Evolutionary conservation across 2,797 vertebrate species (phyloP), one percentile per base, ranked within the genome.

Genomic region (Chloroceryle amazona): DNA sequence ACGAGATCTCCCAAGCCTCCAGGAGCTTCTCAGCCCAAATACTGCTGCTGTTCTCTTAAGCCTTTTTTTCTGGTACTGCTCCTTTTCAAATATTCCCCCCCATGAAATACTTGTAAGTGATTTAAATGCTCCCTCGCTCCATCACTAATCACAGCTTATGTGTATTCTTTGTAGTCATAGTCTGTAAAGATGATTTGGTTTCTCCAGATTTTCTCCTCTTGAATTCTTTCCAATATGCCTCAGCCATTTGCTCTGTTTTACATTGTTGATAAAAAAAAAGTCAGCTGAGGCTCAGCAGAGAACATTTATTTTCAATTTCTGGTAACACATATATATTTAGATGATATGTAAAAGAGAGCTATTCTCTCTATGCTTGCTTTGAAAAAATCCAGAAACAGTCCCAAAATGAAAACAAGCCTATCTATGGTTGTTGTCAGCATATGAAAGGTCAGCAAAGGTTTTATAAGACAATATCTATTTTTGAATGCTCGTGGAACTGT

Each of bases 181-280:
- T 52, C 70, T 93, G 66, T 60, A 81, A 92, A 90, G 81, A 97
- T 81, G 55, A 94, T 94, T 96, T 86, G 79, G 68, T 81, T 95
- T 78, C 73, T 93, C 85, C 70, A 91, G 81, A 93, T 93, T 95
- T 92, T 92, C 76, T 91, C 81, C 39, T 55, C 74, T 95, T 96
- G 87, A 97, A 95, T 91, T 90, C 81, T 54, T 90, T 96, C 94
- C 93, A 92, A 28, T 61, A 79, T 21, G 33, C 81, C 58, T 95
- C 75, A 95, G 76, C 23, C 78, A 90, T 83, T 94, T 68, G 61
- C 91, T 96, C 90, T 96, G 28, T 35, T 90, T 96, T 84, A 94
- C 67, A 90, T 94, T 96, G 86, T 90, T 96, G 93, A 93, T 86
- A 88, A 86, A 94, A 94, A 93, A 94, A 94, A 95, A 80, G 81